Percentiles rank a stretch among this genome's conserved stretches.
These are phyloP conservation scores for Entosphenus tridentatus DNA, from an alignment of 2,113 vertebrate species.

Conservation along the genomic window DNA sequence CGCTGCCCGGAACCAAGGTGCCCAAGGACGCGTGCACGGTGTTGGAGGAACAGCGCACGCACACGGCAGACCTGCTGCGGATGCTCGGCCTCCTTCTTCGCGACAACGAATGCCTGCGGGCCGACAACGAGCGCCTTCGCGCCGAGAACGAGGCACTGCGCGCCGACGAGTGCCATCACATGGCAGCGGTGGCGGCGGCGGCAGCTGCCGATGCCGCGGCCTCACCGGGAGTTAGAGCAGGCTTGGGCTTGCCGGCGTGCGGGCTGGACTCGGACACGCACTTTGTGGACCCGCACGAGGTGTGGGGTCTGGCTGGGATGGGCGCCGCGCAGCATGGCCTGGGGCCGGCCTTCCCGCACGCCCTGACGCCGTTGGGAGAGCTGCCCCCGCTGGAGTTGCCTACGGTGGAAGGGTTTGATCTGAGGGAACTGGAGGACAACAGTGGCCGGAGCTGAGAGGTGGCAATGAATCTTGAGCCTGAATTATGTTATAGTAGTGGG, in stretches of 20 bases:
- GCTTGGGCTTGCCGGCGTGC: not conserved
- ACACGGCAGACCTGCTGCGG: slow-evolving; percentile 1
- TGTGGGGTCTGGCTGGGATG: not conserved
- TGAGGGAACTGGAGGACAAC: not conserved
- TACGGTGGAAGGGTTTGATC: slow-evolving; percentile 1
- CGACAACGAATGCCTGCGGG: not conserved
- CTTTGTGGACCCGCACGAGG: slow-evolving; percentile 3
- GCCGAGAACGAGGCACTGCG: not conserved
- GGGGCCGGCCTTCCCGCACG: not conserved
- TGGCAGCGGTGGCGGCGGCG: too few species aligned
- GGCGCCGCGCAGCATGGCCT: not conserved
- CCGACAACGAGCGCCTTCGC: slow-evolving; percentile 5
- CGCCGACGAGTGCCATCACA: too few species aligned
- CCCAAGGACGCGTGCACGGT: not conserved
- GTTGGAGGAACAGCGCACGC: not conserved
- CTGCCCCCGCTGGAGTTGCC: slow-evolving; percentile 1
- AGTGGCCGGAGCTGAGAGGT: too few species aligned
- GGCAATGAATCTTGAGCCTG: too few species aligned
- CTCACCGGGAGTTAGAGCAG: too few species aligned
- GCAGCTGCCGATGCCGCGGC: too few species aligned
- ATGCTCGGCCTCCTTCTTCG: not conserved
- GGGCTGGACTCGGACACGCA: slow-evolving; percentile 4
- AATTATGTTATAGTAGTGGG: too few species aligned
- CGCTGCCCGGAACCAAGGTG: not conserved
- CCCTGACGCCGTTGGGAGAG: not conserved